Conservation (phyloP, 1,140 invertebrate genomes). For the Ceratina calcarata region DNA sequence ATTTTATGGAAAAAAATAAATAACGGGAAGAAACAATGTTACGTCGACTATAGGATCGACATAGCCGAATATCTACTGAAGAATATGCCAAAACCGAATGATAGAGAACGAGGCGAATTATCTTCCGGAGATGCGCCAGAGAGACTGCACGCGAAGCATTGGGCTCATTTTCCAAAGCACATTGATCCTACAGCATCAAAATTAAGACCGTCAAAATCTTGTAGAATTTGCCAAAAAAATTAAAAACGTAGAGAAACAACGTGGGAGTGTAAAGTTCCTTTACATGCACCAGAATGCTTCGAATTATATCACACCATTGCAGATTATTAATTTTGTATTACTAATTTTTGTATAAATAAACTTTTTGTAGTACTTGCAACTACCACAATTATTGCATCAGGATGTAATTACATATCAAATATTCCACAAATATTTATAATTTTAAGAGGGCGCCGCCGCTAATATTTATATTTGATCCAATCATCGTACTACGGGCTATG, state of each 20-base stretch:
- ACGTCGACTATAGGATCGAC: slow-evolving; percentile 15
- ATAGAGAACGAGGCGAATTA: slow-evolving; percentile 6
- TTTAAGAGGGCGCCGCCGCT: slow-evolving; percentile 31
- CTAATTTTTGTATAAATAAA: slow-evolving; percentile 40
- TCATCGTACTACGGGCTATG: slow-evolving; percentile 19
- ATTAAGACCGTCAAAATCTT: slow-evolving; percentile 29
- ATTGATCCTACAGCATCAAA: slow-evolving; percentile 40
- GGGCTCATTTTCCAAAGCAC: slow-evolving; percentile 37
- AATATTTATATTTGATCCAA: slow-evolving; percentile 42
- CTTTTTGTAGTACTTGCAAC: slow-evolving; percentile 28
- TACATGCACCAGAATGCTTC: slow-evolving; percentile 46
- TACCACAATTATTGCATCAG: background rate
- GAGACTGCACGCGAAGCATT: slow-evolving; percentile 24
- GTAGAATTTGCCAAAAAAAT: slow-evolving; percentile 41
- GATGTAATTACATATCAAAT: slow-evolving; percentile 23
- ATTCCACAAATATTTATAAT: slow-evolving; percentile 41
- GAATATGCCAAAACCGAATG: slow-evolving; percentile 5
- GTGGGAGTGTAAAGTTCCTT: slow-evolving; percentile 45
- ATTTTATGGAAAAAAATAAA: slow-evolving; percentile 15
- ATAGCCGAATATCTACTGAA: slow-evolving; percentile 25
- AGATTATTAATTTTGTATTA: slow-evolving; percentile 37
- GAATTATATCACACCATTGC: slow-evolving; percentile 34
- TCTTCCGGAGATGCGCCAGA: slow-evolving; percentile 19
- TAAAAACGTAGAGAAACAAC: slow-evolving; percentile 47
- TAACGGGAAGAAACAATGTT: slow-evolving; percentile 8